Percentiles rank a stretch among this genome's conserved stretches.
These are phyloP conservation scores for Mergus octosetaceus DNA, from an alignment of 2,797 vertebrate species.

Conservation along the genomic window DNA sequence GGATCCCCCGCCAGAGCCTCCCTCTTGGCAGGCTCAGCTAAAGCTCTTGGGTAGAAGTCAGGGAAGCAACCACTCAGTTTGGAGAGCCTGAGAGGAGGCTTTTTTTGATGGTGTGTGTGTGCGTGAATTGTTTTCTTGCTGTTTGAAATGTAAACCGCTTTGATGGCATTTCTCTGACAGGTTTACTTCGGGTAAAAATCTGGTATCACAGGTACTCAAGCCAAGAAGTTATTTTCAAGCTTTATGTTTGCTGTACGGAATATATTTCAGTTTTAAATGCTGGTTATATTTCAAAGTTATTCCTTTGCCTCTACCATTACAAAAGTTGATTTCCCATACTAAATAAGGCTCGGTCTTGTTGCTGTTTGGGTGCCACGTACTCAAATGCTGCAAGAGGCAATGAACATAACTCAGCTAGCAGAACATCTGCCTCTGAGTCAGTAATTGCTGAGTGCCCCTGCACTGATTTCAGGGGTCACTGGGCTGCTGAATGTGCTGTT, in stretches of 20 bases:
- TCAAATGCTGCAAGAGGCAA: neutral
- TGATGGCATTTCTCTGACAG: neutral
- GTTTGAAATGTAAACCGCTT: neutral
- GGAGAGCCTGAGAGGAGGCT: neutral
- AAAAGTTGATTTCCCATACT: neutral
- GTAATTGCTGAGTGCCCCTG: neutral
- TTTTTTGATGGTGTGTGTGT: neutral
- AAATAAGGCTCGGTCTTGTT: neutral
- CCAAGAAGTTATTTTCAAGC: neutral
- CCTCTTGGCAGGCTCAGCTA: neutral
- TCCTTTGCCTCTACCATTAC: neutral
- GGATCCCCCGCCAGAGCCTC: neutral
- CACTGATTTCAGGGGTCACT: slow-evolving; percentile 36
- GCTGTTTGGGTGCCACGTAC: neutral
- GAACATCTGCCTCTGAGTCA: slow-evolving; percentile 23
- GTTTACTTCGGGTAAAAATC: neutral
- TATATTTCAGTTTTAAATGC: neutral
- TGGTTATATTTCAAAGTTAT: neutral
- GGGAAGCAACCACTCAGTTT: neutral
- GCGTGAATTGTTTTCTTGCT: neutral
- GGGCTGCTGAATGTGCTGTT: slow-evolving; percentile 39
- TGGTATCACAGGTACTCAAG: fast-evolving
- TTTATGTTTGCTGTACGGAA: neutral
- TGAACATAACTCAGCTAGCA: neutral
- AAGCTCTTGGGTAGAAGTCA: neutral